Evolutionary conservation across 1,140 invertebrate genomes (phyloP), one percentile per base, ranked within the genome.

Genomic region (Penaeus vannamei): DNA sequence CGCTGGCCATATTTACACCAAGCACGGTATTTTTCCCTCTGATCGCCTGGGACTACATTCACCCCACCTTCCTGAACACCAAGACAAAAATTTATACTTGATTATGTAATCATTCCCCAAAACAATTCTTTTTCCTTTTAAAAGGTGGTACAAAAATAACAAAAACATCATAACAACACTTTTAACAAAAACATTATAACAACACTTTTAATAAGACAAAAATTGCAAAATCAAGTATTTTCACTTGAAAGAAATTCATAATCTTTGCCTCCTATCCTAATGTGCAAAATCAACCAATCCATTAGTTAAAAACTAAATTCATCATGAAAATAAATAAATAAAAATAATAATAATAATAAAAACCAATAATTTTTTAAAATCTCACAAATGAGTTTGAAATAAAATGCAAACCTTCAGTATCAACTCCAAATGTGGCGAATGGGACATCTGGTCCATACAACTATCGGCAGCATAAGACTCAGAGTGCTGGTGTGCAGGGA

Each of bases 21-120:
- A 3, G 61, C 77, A 29, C 80, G 77, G 61, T 87, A 87, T 60
- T 87, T 87, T n/a, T 87, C 79, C 77, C 29, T 23, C 12, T 81
- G 79, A 62, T 87, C 77, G 29, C 64, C 86, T 12, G 86, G 86
- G n/a, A 87, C 59, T 10, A 87, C 36, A 17, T 23, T 87, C 2
- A 29, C 60, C 8, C 80, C 86, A 61, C 76, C n/a, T 1, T 60
- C 86, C 86, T 87, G 46, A n/a, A n/a, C 26, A 29, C 19, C 36
- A 29, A 53, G 26, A 32, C 64, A 86, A 42, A 77, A n/a, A n/a
- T n/a, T n/a, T 22, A 61, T 19, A 29, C 19, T 32, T 26, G 8
- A 42, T 42, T 42, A 42, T 42, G 36, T 42, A 42, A 42, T 42
- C 20, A 20, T 22, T n/a, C 14, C 14, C 32, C 17, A 69, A 26